Evolutionary conservation across 2,797 vertebrate species (phyloP), one percentile per base, ranked within the genome.

Genomic region (Eulemur mongoz): DNA sequence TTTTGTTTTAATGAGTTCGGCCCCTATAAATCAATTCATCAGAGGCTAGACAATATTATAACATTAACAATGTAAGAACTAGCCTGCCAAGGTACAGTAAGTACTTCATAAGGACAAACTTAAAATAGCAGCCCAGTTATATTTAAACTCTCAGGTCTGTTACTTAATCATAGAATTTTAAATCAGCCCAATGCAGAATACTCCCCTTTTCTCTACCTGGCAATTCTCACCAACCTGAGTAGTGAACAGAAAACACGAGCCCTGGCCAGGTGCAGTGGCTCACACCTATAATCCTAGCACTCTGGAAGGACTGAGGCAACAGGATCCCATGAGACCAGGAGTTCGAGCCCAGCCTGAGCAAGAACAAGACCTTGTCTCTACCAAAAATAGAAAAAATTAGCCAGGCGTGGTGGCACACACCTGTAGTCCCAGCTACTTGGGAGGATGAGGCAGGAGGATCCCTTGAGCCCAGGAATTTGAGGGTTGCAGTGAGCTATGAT

Each of bases 101-200:
- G 27, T 43, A 91, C 84, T 90, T 87, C n/a, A 48, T 54, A 72
- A 92, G 88, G 78, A 61, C 57, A 93, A 67, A 90, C 40, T 48
- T 80, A 92, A 93, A 91, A 86, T 50, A 91, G 87, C 52, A 95
- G 40, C 50, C 48, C 70, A 87, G 73, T 73, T 87, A 70, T 54
- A 90, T 93, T 63, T 93, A 91, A 96, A 86, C 25, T 65, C 63
- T 85, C 78, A 52, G 3, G 20, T 70, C 78, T 93, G 30, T 82
- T 87, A 84, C 52, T 94, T 90, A 75, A 92, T 94, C 73, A 72
- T 1, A 89, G 61, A 85, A 95, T 82, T 72, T 96, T 91, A 89
- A 87, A 92, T 70, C 73, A 73, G 93, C 30, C 84, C 52, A 89
- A 83, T 48, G 75, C 22, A 93, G 85, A 95, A 72, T 54, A 78